Percentiles rank a stretch among this genome's conserved stretches.
These are phyloP conservation scores for Phocides pigmalion DNA, from an alignment of 1,140 invertebrate species.

Conservation along the genomic window DNA sequence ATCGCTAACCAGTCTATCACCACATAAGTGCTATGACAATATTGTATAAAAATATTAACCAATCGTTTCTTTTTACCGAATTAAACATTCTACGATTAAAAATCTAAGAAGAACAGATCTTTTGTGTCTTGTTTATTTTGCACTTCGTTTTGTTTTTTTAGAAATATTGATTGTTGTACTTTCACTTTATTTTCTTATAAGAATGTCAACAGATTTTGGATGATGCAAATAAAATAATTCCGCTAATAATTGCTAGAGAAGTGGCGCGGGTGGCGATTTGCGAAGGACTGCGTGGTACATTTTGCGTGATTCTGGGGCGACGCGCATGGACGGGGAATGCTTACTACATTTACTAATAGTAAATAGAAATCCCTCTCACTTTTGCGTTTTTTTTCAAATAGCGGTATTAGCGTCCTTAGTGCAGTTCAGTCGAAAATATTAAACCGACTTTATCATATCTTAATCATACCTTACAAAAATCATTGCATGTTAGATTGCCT, in stretches of 20 bases:
- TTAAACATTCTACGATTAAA: constrained; percentile 38
- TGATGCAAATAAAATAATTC: not conserved
- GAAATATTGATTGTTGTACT: not conserved
- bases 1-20: constrained; percentile 45
- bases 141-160: not conserved
- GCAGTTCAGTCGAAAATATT: not conserved
- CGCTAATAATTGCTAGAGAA: constrained; percentile 51
- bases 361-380: constrained; percentile 43
- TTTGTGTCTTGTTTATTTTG: not conserved
- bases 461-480: too few relatives aligned
- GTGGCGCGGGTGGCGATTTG: constrained; percentile 60
- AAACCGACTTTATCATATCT: too few relatives aligned
- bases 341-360: constrained; percentile 57
- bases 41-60: constrained; percentile 46
- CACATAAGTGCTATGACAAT: constrained; percentile 41
- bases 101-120: constrained; percentile 47
- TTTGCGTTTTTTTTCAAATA: constrained; percentile 13
- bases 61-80: constrained; percentile 39
- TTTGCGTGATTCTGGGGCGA: constrained; percentile 56
- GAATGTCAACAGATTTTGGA: not conserved
- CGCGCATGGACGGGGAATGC: constrained; percentile 63
- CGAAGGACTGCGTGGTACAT: constrained; percentile 68
- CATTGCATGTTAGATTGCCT: too few relatives aligned
- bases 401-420: not conserved
- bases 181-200: constrained; percentile 3